Evolutionary conservation across 2,888 invertebrate genomes (phyloP).

Genomic region (Ypsolopha scabrella): DNA sequence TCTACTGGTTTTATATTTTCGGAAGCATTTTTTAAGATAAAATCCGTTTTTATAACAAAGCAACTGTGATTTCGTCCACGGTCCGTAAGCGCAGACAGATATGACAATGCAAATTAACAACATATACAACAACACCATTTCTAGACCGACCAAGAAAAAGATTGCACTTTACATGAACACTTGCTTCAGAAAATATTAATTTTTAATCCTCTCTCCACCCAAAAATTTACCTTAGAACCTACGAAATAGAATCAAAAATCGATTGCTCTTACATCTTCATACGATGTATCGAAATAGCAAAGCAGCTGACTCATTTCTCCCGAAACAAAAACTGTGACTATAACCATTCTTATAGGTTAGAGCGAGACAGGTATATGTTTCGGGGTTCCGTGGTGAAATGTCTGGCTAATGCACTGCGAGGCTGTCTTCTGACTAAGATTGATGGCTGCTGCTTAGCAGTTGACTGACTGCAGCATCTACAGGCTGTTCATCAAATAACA

Average conservation of each 20-base stretch:
- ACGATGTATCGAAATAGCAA: neutral
- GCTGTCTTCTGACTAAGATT: slow-evolving; percentile 58
- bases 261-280: neutral
- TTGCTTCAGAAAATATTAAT: neutral
- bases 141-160: neutral
- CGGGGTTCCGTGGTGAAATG: slow-evolving; percentile 21
- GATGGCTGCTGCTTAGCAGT: slow-evolving; percentile 49
- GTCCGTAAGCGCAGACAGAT: neutral
- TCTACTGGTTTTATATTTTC: no score
- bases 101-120: neutral
- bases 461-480: slow-evolving; percentile 32
- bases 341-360: slow-evolving; percentile 12
- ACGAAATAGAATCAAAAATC: neutral
- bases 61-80: neutral
- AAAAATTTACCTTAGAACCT: neutral
- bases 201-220: neutral
- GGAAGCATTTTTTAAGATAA: no score
- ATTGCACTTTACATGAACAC: neutral
- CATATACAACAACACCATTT: neutral
- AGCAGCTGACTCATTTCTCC: slow-evolving; percentile 36
- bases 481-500: no score
- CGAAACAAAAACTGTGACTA: neutral
- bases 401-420: slow-evolving; percentile 52
- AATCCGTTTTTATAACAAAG: no score
- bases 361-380: slow-evolving; percentile 31